Base-by-base conservation (phyloP, 1,140 invertebrate genomes). In the Macrostomum lignano region DNA sequence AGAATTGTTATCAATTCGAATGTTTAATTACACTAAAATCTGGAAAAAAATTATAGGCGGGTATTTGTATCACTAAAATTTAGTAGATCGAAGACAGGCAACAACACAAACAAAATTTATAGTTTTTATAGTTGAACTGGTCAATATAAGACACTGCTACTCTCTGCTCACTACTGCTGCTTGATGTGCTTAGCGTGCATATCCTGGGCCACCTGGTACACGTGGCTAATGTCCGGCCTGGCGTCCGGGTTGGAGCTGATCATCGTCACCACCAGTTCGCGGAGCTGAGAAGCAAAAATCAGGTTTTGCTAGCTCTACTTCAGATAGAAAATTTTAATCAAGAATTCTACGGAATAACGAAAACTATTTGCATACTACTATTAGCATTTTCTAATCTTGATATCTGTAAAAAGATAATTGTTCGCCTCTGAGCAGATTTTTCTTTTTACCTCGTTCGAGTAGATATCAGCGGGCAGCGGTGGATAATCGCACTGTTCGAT, bases 401-500 rank as follows among this genome's bases (percentile, higher is more conserved):
- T n/a, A n/a, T n/a, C n/a, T n/a, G n/a, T n/a, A n/a, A n/a, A n/a
- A n/a, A n/a, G n/a, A n/a, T n/a, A n/a, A n/a, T n/a, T n/a, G n/a
- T n/a, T n/a, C n/a, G n/a, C n/a, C n/a, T n/a, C n/a, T n/a, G n/a
- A n/a, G n/a, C n/a, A n/a, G n/a, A n/a, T 15, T 15, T 28, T 17
- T 5, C 15, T 28, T 24, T 9, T 24, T 14, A 69, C 67, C 50
- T 69, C 57, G 35, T 58, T 46, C 11, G 66, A 68, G 45, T 71
- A 71, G 21, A 64, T 52, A 40, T 67, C 63, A 21, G 64, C 56
- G 20, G 68, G 67, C 24, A 71, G 46, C 6, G 69, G 68, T 13
- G 68, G 66, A 44, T 71, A 71, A 45, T 69, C 66, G 53, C 67
- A 67, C 30, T 62, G 54, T 44, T 69, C 67, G 36, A 71, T 71